These are phyloP conservation scores for Drosophila anomalata DNA, from an alignment of 2,888 invertebrate genomes.

Conservation along the genomic window DNA sequence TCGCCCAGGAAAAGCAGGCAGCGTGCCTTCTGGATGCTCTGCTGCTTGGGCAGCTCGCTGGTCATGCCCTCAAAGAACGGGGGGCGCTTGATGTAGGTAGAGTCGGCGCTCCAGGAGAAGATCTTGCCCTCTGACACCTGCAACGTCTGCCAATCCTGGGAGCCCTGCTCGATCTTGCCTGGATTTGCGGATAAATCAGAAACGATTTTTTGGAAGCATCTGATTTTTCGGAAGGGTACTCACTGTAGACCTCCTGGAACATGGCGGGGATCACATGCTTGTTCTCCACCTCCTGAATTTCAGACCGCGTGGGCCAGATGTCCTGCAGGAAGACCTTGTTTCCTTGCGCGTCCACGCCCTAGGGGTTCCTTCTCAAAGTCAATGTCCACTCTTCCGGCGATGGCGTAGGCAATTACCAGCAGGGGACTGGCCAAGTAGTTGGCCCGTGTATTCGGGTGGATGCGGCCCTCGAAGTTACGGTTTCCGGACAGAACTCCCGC, in stretches of 20 bases:
- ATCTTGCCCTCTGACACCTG: constrained; percentile 91
- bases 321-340: constrained; percentile 93
- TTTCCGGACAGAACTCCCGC: constrained; percentile 98
- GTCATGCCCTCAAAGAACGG: constrained; percentile 97
- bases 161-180: constrained; percentile 94
- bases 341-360: constrained; percentile 89
- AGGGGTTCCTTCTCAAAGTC: constrained; percentile 95
- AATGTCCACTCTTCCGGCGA: constrained; percentile 97
- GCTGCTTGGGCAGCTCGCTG: constrained; percentile 85
- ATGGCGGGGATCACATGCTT: constrained; percentile 96
- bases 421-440: constrained; percentile 99
- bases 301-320: constrained; percentile 96
- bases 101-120: constrained; percentile 95
- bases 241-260: constrained; percentile 91
- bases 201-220: neutral
- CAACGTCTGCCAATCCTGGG: constrained; percentile 92
- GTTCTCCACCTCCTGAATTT: constrained; percentile 95
- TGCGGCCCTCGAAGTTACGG: constrained; percentile 98
- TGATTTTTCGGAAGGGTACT: constrained; percentile 29
- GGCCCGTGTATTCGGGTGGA: constrained; percentile 97
- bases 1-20: constrained; percentile 95
- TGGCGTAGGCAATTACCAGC: constrained; percentile 98
- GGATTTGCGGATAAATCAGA: neutral
- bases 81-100: constrained; percentile 98
- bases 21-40: constrained; percentile 89